These are phyloP conservation scores for Nothobranchius furzeri DNA, from an alignment of 2,113 vertebrate genomes.

Conservation along the genomic window DNA sequence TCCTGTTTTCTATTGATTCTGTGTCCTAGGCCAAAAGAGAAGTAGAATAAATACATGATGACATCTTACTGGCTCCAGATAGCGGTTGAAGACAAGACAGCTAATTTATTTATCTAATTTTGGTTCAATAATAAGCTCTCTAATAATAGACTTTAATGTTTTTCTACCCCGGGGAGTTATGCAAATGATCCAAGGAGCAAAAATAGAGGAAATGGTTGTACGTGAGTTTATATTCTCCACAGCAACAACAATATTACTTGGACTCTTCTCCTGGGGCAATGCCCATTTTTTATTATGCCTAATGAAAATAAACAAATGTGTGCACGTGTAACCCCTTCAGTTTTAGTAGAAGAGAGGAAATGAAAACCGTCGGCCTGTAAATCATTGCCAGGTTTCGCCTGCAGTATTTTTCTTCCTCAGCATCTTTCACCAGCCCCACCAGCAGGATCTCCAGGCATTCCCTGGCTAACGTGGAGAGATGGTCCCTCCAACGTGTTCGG, in stretches of 20 bases:
- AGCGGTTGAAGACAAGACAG: conserved; percentile 15
- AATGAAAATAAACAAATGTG: conserved; percentile 55
- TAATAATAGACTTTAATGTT: conserved; percentile 31
- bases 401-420: conserved; percentile 4
- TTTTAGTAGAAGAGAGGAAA: conserved; percentile 26
- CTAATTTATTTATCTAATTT: conserved; percentile 20
- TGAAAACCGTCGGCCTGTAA: conserved; percentile 25
- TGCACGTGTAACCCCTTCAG: conserved; percentile 36
- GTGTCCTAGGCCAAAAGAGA: not conserved
- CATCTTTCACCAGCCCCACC: too few relatives aligned
- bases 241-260: conserved; percentile 16
- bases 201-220: conserved; percentile 7
- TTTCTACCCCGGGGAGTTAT: conserved; percentile 23
- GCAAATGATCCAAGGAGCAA: conserved; percentile 19
- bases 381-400: conserved; percentile 27
- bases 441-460: too few relatives aligned
- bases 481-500: too few relatives aligned
- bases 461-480: too few relatives aligned
- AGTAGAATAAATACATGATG: not conserved
- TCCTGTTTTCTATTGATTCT: not conserved
- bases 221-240: conserved; percentile 9
- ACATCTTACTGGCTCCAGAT: not conserved
- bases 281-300: conserved; percentile 4
- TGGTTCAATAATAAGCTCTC: conserved; percentile 44
- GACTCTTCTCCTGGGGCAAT: conserved; percentile 43